A percentile compares a stretch with the other conserved stretches of the same genome.
phyloP scores from a whole-genome alignment of 2,113 vertebrate genomes.

The Cavia porcellus region DNA sequence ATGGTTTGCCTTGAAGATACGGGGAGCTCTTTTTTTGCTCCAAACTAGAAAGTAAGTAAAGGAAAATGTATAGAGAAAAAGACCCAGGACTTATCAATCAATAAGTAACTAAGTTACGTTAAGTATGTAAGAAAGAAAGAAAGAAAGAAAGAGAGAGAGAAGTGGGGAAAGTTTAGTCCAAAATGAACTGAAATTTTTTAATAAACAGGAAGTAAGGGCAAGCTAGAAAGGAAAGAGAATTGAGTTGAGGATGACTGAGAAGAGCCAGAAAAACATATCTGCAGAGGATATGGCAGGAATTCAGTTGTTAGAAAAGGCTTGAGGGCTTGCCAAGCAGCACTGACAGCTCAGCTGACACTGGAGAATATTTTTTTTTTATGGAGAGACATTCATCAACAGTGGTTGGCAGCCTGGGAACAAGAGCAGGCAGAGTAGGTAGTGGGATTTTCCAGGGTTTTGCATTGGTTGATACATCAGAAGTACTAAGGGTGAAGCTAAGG shows the following conservation, averaged over 20 bases:
- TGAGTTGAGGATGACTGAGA: neutral
- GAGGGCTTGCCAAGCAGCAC: neutral
- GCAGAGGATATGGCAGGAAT: neutral
- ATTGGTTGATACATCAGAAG: neutral
- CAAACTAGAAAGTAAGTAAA: neutral
- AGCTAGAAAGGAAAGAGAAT: neutral
- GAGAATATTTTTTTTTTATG: neutral
- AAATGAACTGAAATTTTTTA: conserved; percentile 30
- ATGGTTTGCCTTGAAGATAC: neutral
- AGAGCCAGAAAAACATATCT: neutral
- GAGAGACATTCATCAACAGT: conserved; percentile 21
- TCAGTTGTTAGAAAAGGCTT: conserved; percentile 18
- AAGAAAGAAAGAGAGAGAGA: neutral
- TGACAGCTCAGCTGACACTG: neutral
- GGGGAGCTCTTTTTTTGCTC: neutral
- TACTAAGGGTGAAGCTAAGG: neutral
- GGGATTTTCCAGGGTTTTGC: conserved; percentile 31
- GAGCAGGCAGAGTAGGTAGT: neutral
- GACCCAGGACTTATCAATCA: neutral
- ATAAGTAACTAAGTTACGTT: neutral
- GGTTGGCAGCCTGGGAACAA: neutral
- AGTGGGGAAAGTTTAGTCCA: neutral
- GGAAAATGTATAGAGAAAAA: neutral
- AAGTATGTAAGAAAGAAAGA: neutral
- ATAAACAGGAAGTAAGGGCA: neutral